Evolutionary conservation across 2,113 vertebrate species (phyloP), one percentile per base, ranked within the genome.

Genomic region (Paratilapia polleni): DNA sequence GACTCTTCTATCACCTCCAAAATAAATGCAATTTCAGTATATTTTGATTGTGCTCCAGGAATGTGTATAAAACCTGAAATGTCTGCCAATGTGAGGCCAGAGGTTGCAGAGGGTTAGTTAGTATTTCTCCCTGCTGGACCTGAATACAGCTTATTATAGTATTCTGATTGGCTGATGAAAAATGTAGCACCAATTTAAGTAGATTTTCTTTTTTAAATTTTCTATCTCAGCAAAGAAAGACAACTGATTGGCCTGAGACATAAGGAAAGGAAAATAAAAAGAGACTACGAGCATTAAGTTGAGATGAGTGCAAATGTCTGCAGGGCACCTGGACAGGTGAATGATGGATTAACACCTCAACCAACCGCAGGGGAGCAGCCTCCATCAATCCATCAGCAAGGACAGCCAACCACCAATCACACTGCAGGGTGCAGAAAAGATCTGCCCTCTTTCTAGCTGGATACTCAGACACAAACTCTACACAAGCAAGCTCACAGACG

Each of bases 361-460:
- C 89, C 83, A 91, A 89, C 93, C 13, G 22, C 94, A 90, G 93
- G 92, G 86, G 90, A 85, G 84, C 87, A 70, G 79, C 8, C 76
- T 79, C 63, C 24, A 88, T 93, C 86, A 81, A 95, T 95, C 90
- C 85, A 93, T 94, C 93, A 93, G 59, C 78, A 22, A 24, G 19
- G 85, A 91, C 88, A 83, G 60, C 59, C 22, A 57, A 77, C 84
- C 82, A 94, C 93, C 92, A 93, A 90, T 95, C 93, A 93, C 91
- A 87, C 92, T 17, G 8, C 93, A 87, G 93, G 94, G 90, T 84
- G 87, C 84, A 87, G 59, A 57, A 38, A 87, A 62, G 78, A 49
- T 82, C 85, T 79, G 28, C 81, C 86, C 75, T 38, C 52, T 54
- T 47, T 54, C 63, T 22, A 31, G 54, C 63, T 85, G 43, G 28